Conservation (phyloP, 2,113 vertebrate species). For the Fregata magnificens region DNA sequence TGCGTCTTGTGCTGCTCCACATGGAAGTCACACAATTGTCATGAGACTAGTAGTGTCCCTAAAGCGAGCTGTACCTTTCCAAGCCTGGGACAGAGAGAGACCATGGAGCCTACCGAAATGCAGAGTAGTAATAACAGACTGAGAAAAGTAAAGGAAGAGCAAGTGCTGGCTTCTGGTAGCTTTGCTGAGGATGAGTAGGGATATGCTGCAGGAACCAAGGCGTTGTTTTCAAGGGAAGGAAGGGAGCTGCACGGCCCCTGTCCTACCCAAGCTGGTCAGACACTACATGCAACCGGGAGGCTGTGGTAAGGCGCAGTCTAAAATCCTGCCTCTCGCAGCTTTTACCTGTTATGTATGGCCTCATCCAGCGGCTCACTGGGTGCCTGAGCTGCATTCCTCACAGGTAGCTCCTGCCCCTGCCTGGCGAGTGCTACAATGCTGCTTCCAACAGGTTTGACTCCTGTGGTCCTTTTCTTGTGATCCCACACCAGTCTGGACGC, state of each 20-base stretch:
- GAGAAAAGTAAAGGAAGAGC: not conserved
- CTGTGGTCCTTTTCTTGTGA: not conserved
- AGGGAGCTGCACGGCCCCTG: not conserved
- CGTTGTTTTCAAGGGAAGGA: not conserved
- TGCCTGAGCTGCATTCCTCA: not conserved
- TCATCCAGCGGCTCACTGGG: not conserved
- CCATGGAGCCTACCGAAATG: not conserved
- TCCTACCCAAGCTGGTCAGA: not conserved
- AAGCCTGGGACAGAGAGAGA: not conserved
- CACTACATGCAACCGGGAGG: not conserved
- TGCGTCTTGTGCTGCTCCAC: rapidly evolving
- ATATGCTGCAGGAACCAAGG: not conserved
- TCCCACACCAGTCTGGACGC: not conserved
- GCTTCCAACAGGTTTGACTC: not conserved
- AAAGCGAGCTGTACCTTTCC: not conserved
- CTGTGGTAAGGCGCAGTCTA: not conserved
- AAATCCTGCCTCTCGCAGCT: not conserved
- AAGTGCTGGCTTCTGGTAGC: not conserved
- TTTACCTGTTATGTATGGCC: not conserved
- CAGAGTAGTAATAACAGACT: not conserved
- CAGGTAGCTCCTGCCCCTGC: not conserved
- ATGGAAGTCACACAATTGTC: not conserved
- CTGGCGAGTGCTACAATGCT: not conserved
- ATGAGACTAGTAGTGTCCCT: not conserved
- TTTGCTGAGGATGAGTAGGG: not conserved